Base-by-base conservation (phyloP, 1,140 invertebrate species). In the Drosophila miranda region DNA sequence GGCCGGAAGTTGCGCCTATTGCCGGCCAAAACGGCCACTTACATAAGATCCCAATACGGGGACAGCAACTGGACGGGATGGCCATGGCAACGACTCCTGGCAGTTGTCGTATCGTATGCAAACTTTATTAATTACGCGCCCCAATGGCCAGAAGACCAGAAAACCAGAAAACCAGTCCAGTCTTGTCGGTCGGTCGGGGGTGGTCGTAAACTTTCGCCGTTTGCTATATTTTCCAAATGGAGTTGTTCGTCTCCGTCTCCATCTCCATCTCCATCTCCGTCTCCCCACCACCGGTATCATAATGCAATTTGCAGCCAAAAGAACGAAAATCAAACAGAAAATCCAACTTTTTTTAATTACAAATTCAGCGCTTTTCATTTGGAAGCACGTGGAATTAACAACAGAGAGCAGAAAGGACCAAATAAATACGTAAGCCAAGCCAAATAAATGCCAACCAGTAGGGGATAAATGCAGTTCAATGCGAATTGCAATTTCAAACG, bases 51-150 rank as follows among this genome's bases (percentile, higher is more conserved):
- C 28, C 11, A 38, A 11, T 11, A 53, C n/a, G n/a, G n/a, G n/a
- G n/a, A n/a, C n/a, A n/a, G 30, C 45, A 52, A 46, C 6, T 23
- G 43, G 4, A 19, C 0, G 11, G 58, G 57, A 44, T 43, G 19
- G 44, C 23, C 44, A 54, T 14, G 34, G 19, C 44, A 68, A 38
- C 51, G 56, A 6, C 34, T 34, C 2, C 6, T 45, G n/a, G 19
- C 50, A 46, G 38, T 43, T 1, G 16, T 16, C 51, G 28, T 23
- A 49, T 69, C 71, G 64, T 57, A 74, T 84, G 77, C 73, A 63
- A 84, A 84, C 81, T 84, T 84, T 84, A 62, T 86, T 86, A 84
- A 86, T 84, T 84, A 87, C 54, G 38, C 74, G 77, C 81, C 55
- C 57, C 72, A 74, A 61, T 86, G 81, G 38, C 26, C 63, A 48